Evolutionary conservation across 1,140 invertebrate species (phyloP).

Genomic region (Drosophila sucinea): DNA sequence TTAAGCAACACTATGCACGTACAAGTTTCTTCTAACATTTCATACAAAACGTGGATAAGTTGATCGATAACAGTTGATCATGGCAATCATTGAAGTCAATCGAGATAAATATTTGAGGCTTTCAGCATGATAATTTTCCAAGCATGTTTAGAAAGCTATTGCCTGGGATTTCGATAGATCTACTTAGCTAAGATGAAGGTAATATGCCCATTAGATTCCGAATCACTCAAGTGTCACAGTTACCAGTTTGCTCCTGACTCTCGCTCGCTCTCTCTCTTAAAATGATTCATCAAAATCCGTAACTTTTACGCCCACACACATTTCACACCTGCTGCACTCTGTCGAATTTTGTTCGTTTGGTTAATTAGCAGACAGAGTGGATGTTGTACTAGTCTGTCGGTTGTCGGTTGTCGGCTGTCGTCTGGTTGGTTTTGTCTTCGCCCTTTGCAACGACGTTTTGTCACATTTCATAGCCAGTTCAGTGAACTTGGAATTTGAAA

Average conservation of each 20-base stretch:
- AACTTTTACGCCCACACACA: conserved; percentile 37
- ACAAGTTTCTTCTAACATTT: no score
- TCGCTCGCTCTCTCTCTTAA: background rate
- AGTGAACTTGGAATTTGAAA: conserved; percentile 55
- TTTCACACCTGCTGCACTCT: conserved; percentile 41
- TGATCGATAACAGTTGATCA: no score
- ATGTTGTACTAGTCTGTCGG: conserved; percentile 1
- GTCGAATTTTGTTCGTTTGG: conserved; percentile 32
- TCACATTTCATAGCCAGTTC: conserved; percentile 59
- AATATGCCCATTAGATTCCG: no score
- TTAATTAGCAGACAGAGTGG: conserved; percentile 60
- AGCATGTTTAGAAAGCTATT: no score
- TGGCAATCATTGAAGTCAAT: no score
- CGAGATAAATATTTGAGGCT: no score
- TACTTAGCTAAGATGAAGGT: no score
- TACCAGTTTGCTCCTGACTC: background rate
- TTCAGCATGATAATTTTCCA: no score
- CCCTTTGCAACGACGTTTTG: conserved; percentile 23
- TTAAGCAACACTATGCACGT: no score
- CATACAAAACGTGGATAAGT: no score
- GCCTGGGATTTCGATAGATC: no score
- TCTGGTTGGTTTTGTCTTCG: conserved; percentile 23
- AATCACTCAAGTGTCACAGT: no score
- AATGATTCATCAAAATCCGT: conserved; percentile 40
- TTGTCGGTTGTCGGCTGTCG: conserved; percentile 9